These are phyloP conservation scores for Lydus trimaculatus DNA, from an alignment of 2,888 invertebrate species.

Conservation along the genomic window DNA sequence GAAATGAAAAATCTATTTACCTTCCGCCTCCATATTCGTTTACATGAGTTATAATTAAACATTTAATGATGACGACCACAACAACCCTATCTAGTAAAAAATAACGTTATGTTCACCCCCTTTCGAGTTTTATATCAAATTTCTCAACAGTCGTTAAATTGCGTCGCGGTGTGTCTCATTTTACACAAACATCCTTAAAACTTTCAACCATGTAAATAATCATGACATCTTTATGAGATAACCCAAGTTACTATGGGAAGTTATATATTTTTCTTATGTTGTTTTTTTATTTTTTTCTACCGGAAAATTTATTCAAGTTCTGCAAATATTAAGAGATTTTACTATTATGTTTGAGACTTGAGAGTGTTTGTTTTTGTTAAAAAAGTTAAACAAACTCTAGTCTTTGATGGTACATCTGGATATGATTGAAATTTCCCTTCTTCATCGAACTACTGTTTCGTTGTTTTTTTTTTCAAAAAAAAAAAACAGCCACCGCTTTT, in stretches of 20 bases:
- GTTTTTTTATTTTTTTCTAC: not conserved
- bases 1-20: not conserved
- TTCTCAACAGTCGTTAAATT: constrained; percentile 31
- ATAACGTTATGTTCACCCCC: not conserved
- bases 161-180: constrained; percentile 42
- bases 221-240: constrained; percentile 50
- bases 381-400: not conserved
- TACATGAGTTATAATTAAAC: constrained; percentile 1
- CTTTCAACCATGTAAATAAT: constrained; percentile 51
- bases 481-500: not conserved
- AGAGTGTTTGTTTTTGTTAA: not conserved
- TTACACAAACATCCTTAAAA: constrained; percentile 54
- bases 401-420: not conserved
- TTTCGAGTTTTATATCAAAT: constrained; percentile 21
- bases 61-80: not conserved
- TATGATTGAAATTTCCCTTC: not conserved
- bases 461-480: not conserved
- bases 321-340: not conserved
- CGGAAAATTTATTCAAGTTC: not conserved
- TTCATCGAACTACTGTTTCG: not conserved
- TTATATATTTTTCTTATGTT: not conserved
- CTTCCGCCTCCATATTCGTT: not conserved
- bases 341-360: not conserved
- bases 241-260: constrained; percentile 10
- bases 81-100: not conserved